Conservation (phyloP, 37 sponge, comb jelly and placozoan genomes). For the Sycon ciliatum region DNA sequence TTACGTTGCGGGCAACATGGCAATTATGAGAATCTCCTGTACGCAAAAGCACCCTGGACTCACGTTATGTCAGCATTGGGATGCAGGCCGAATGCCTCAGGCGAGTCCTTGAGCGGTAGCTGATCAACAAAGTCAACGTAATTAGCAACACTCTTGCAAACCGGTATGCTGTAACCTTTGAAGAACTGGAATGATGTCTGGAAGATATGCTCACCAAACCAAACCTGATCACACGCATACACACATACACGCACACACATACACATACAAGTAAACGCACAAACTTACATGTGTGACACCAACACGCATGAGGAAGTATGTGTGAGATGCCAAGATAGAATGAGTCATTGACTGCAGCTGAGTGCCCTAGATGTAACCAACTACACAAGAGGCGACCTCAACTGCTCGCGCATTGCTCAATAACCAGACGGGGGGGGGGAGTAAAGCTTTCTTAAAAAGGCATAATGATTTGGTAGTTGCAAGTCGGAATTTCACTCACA, state of each 20-base stretch:
- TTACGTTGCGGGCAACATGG: neutral
- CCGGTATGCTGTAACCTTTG: constrained; percentile 87
- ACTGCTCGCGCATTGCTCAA: too few relatives aligned
- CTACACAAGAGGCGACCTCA: too few relatives aligned
- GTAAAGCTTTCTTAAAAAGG: too few relatives aligned
- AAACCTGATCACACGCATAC: too few relatives aligned
- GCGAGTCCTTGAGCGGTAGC: constrained; percentile 88
- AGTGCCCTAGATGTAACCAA: too few relatives aligned
- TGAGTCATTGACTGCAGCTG: too few relatives aligned
- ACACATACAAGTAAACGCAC: too few relatives aligned
- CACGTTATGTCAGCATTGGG: constrained; percentile 98
- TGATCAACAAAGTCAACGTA: constrained; percentile 81
- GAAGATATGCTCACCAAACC: constrained; percentile 97
- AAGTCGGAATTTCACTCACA: too few relatives aligned
- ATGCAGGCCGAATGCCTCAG: constrained; percentile 97
- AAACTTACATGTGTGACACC: neutral
- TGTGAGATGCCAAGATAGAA: too few relatives aligned
- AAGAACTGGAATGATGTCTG: constrained; percentile 64
- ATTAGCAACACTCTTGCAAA: constrained; percentile 63
- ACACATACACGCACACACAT: too few relatives aligned
- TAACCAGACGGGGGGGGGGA: too few relatives aligned
- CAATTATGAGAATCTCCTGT: neutral
- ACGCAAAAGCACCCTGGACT: neutral
- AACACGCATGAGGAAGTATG: neutral
- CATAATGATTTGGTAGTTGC: too few relatives aligned